Conservation (phyloP, 1,140 invertebrate genomes). For the Rhizoglyphus robini region DNA sequence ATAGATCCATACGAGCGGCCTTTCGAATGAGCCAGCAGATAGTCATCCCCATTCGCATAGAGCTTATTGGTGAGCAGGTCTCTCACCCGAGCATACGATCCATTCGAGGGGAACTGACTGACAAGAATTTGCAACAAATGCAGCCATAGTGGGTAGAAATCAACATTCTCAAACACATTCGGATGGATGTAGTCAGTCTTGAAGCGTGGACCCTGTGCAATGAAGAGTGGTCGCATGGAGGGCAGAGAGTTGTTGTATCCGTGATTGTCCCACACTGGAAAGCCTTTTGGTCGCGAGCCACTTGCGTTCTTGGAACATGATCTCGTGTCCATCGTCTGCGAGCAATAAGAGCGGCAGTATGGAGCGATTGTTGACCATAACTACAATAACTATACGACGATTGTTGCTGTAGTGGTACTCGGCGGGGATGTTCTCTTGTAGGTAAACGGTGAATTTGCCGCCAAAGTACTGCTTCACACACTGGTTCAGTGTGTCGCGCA, state of each 20-base stretch:
- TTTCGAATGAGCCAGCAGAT: background rate
- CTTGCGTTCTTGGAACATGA: background rate
- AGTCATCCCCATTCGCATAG: constrained; percentile 7
- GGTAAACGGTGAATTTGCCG: constrained; percentile 29
- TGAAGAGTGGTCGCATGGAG: constrained; percentile 37
- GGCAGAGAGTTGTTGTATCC: constrained; percentile 32
- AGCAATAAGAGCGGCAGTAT: constrained; percentile 19
- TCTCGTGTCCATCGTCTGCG: constrained; percentile 22
- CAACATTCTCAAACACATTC: constrained; percentile 28
- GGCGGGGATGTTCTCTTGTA: constrained; percentile 32
- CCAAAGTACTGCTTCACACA: background rate
- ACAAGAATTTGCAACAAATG: constrained; percentile 28
- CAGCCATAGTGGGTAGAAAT: constrained; percentile 34
- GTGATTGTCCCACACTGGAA: constrained; percentile 28
- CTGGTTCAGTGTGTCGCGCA: background rate
- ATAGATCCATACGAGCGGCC: background rate
- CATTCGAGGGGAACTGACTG: constrained; percentile 20
- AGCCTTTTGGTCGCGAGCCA: background rate
- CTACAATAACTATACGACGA: constrained; percentile 22
- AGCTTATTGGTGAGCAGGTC: constrained; percentile 2
- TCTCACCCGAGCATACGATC: constrained; percentile 10
- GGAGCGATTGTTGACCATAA: no score
- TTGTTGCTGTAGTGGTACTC: constrained; percentile 32
- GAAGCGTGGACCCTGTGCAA: constrained; percentile 37
- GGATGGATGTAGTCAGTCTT: constrained; percentile 27